Evolutionary conservation across 2,797 vertebrate genomes (phyloP).

Genomic region (Thaleichthys pacificus): DNA sequence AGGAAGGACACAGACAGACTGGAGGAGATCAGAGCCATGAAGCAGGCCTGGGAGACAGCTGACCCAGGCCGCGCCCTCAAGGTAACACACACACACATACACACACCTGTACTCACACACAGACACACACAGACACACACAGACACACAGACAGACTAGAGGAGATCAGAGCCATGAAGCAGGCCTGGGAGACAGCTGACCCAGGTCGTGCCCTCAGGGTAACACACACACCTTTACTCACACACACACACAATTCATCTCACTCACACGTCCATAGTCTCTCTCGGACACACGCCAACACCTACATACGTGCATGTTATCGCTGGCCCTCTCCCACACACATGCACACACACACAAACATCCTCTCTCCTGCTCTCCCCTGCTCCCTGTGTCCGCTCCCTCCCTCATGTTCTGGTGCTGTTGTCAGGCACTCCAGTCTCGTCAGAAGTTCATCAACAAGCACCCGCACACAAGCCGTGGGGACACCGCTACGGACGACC

Average conservation of each 20-base stretch:
- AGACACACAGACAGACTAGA: conserved; percentile 71
- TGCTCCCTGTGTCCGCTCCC: not conserved
- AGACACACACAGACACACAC: conserved; percentile 22
- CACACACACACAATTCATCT: not conserved
- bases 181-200: conserved; percentile 84
- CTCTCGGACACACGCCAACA: conserved; percentile 5
- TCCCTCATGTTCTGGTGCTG: not conserved
- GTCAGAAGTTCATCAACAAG: conserved; percentile 74
- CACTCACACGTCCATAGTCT: not conserved
- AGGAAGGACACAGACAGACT: conserved; percentile 82
- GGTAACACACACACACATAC: conserved; percentile 62
- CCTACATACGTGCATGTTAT: not conserved
- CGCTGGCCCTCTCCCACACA: not conserved
- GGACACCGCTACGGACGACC: conserved; percentile 14
- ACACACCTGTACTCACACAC: not conserved
- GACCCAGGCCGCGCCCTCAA: conserved; percentile 84
- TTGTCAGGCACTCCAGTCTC: conserved; percentile 81
- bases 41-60: conserved; percentile 84
- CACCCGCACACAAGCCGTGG: conserved; percentile 38
- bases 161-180: conserved; percentile 86
- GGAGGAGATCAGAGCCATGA: conserved; percentile 86
- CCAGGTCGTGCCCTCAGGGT: conserved; percentile 86
- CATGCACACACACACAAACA: not conserved
- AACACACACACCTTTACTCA: conserved; percentile 8
- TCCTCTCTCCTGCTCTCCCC: not conserved